Evolutionary conservation across 2,113 vertebrate species (phyloP).

Genomic region (Cromileptes altivelis): DNA sequence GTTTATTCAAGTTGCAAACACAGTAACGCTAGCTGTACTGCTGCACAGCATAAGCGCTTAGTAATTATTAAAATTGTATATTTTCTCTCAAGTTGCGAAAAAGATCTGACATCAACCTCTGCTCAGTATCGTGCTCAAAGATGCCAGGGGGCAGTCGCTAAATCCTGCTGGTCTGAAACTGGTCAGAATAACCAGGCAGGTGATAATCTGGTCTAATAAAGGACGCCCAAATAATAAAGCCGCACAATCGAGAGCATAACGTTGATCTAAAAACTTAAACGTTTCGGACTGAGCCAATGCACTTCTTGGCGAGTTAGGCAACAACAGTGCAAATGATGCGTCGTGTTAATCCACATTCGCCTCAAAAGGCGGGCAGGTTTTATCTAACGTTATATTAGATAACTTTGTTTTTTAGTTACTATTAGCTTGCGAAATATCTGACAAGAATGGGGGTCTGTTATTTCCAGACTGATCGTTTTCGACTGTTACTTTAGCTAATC

Average conservation of each 20-base stretch:
- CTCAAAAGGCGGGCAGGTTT: neutral
- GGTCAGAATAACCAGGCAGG: neutral
- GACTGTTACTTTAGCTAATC: neutral
- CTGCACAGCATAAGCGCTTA: neutral
- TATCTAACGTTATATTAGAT: neutral
- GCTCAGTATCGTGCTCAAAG: neutral
- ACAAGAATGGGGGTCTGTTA: neutral
- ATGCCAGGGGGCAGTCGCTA: neutral
- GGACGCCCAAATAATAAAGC: neutral
- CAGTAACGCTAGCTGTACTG: neutral
- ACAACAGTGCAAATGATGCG: neutral
- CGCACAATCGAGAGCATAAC: too few species aligned
- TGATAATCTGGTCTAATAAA: neutral
- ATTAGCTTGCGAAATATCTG: neutral
- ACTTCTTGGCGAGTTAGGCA: too few species aligned
- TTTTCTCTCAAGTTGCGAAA: neutral
- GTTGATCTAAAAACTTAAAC: too few species aligned
- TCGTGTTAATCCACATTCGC: too few species aligned
- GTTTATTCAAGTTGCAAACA: neutral
- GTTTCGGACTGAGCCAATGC: too few species aligned
- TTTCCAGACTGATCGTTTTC: neutral
- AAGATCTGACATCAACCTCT: neutral
- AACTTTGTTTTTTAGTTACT: neutral
- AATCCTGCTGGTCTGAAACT: too few species aligned
- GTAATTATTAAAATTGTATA: too few species aligned